Base-by-base conservation (phyloP, 2,113 vertebrate genomes). In the Ptilonorhynchus violaceus region DNA sequence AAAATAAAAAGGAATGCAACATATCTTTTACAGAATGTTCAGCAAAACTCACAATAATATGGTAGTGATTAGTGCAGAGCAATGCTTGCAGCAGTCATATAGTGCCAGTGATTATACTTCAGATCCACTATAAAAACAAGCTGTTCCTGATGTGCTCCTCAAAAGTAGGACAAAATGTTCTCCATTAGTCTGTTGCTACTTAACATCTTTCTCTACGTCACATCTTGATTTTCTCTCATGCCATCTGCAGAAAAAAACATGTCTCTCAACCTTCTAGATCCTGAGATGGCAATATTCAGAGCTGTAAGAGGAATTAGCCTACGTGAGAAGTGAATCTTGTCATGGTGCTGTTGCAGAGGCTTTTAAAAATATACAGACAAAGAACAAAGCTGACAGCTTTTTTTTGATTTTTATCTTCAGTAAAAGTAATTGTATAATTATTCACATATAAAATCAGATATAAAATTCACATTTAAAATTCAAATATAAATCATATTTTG, bases 101-200 rank as follows among this genome's bases (percentile, higher is more conserved):
- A 96, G 90, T 94, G 90, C 72, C 67, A 95, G 82, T 86, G 90
- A 96, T 96, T 96, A 90, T 83, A 63, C 52, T 93, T 96, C 4
- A 19, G 75, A 96, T 88, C 67, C 72, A 92, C 93, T 93, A 83
- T 78, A 90, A 95, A 95, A 96, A 86, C 96, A 93, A 95, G 90
- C 95, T 95, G 85, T 95, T 96, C 95, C 95, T 97, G 96, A 96
- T 96, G 96, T 93, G 85, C 96, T 95, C 59, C 90, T 96, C 85
- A 75, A 74, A 97, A 96, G 88, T 72, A 94, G 91, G 95, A 96
- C 95, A 94, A 96, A 96, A 95, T 97, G 95, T 96, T 96, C 96
- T 89, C 93, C 91, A 95, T 96, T 96, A 96, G 93, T 96, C 93
- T 94, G 85, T 93, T 92, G 83, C 85, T 92, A 95, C 93, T 96